Conservation (phyloP, 1,140 invertebrate species). For the Ganaspis sp. region DNA sequence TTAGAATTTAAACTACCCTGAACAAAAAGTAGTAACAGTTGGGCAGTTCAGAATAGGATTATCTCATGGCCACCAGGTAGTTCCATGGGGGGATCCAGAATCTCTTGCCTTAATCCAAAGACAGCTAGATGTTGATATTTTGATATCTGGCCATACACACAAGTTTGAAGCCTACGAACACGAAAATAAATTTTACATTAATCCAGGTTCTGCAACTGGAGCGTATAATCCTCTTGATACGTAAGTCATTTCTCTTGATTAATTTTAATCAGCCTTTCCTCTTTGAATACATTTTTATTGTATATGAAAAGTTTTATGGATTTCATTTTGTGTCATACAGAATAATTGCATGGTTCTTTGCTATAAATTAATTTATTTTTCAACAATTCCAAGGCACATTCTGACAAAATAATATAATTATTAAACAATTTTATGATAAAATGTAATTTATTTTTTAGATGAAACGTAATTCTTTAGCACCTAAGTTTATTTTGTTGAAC, state of each 20-base stretch:
- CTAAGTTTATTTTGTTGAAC: too few species aligned
- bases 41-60: constrained; percentile 99
- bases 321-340: too few species aligned
- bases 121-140: constrained; percentile 98
- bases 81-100: constrained; percentile 98
- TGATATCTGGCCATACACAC: constrained; percentile 99
- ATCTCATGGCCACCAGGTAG: constrained; percentile 97
- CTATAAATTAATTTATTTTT: too few species aligned
- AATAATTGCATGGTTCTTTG: too few species aligned
- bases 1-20: constrained; percentile 95
- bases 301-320: too few species aligned
- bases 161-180: constrained; percentile 99
- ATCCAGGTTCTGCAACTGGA: constrained; percentile 99
- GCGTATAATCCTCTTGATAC: constrained; percentile 95
- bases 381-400: too few species aligned
- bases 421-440: too few species aligned
- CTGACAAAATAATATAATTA: too few species aligned
- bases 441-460: too few species aligned
- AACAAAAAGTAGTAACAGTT: constrained; percentile 99
- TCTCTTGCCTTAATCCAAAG: constrained; percentile 94
- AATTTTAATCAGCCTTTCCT: too few species aligned
- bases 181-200: constrained; percentile 99
- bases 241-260: constrained; percentile 78
- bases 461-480: too few species aligned
- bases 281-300: too few species aligned